A percentile compares a stretch with the other conserved stretches of the same genome.
Conservation (phyloP, 2,113 vertebrate species). For the Thamnaconus septentrionalis region DNA sequence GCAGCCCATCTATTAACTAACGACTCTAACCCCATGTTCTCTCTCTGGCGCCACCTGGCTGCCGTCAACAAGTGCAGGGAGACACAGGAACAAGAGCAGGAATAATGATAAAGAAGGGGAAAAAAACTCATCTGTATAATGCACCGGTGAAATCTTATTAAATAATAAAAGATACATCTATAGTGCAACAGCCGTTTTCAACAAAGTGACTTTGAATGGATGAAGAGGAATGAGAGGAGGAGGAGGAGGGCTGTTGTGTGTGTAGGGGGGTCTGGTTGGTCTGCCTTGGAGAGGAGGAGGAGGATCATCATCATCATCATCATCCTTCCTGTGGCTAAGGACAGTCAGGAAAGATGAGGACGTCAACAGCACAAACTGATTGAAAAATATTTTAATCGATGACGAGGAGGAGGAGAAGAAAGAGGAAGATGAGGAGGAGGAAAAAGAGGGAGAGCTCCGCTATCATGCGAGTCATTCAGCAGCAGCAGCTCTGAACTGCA, state of each 20-base stretch:
- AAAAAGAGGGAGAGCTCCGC: slow-evolving; percentile 23
- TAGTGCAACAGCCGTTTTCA: slow-evolving; percentile 52
- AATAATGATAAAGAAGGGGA: slow-evolving; percentile 51
- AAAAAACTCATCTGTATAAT: slow-evolving; percentile 76
- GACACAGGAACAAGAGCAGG: slow-evolving; percentile 52
- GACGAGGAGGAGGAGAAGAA: slow-evolving; percentile 24
- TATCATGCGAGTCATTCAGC: slow-evolving; percentile 4
- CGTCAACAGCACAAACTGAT: slow-evolving; percentile 65
- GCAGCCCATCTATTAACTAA: slow-evolving; percentile 38
- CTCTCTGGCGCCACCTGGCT: slow-evolving; percentile 26
- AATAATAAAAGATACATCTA: slow-evolving; percentile 12
- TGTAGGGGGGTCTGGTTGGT: too few species aligned
- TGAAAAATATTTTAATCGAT: slow-evolving; percentile 74
- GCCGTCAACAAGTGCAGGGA: slow-evolving; percentile 39
- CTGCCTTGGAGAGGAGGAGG: too few species aligned
- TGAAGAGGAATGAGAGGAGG: slow-evolving; percentile 63
- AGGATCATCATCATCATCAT: slow-evolving; percentile 35
- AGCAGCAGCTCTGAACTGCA: too few species aligned
- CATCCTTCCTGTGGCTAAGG: slow-evolving; percentile 65
- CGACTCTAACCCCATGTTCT: slow-evolving; percentile 59
- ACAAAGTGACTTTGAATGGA: slow-evolving; percentile 74
- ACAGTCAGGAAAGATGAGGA: slow-evolving; percentile 22
- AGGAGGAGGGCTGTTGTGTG: background rate
- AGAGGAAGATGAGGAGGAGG: slow-evolving; percentile 28
- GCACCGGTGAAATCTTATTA: slow-evolving; percentile 73